Evolutionary conservation across 1,140 invertebrate species (phyloP).

Genomic region (Drosophila kurseongensis): DNA sequence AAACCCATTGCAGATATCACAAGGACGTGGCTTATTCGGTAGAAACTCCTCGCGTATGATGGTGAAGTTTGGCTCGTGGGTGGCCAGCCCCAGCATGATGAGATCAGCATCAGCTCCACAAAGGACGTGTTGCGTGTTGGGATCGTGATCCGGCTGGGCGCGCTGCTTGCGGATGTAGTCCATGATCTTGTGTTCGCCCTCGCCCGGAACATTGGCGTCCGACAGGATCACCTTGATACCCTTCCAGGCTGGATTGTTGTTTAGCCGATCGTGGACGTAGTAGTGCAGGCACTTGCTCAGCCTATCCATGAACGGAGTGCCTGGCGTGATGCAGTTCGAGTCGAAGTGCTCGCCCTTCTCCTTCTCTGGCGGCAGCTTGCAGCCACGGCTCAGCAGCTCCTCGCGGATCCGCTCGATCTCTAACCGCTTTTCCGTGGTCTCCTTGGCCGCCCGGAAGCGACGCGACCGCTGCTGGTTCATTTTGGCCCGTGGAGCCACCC

Average conservation of each 20-base stretch:
- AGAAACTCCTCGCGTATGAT: slow-evolving; percentile 99
- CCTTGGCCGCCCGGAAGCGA: slow-evolving; percentile 98
- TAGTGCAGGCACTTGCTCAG: slow-evolving; percentile 97
- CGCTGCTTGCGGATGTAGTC: slow-evolving; percentile 98
- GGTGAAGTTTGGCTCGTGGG: slow-evolving; percentile 99
- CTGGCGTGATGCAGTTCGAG: slow-evolving; percentile 99
- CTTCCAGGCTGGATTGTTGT: slow-evolving; percentile 98
- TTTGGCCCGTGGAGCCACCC: slow-evolving; percentile 98
- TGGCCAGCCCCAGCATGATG: slow-evolving; percentile 99
- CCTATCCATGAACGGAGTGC: slow-evolving; percentile 98
- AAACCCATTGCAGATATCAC: slow-evolving; percentile 97
- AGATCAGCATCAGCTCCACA: slow-evolving; percentile 99
- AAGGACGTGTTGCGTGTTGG: slow-evolving; percentile 98
- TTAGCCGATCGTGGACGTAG: slow-evolving; percentile 97
- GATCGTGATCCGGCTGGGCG: slow-evolving; percentile 97
- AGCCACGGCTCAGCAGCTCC: slow-evolving; percentile 87
- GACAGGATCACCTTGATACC: slow-evolving; percentile 98
- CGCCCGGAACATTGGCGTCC: slow-evolving; percentile 99
- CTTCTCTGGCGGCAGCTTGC: slow-evolving; percentile 94
- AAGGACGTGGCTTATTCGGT: slow-evolving; percentile 97
- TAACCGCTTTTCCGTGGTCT: slow-evolving; percentile 94
- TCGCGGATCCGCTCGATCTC: slow-evolving; percentile 93
- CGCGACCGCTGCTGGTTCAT: slow-evolving; percentile 99
- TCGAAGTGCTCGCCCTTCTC: slow-evolving; percentile 97
- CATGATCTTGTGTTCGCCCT: slow-evolving; percentile 99